Evolutionary conservation across 2,888 invertebrate genomes (phyloP).

Genomic region (Rhodophaea formosa): DNA sequence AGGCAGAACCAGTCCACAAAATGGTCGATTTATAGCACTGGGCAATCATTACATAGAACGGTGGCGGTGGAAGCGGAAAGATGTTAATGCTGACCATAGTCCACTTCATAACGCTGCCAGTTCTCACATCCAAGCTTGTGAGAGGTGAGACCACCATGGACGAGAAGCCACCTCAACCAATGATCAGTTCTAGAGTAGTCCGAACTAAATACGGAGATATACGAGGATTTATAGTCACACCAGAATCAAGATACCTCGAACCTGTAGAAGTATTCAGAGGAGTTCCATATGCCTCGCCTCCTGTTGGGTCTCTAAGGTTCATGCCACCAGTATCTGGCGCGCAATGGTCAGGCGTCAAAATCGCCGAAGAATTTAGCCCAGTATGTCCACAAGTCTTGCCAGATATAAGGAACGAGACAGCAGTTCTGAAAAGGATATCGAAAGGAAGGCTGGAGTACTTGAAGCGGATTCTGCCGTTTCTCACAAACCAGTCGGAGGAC

Average conservation of each 20-base stretch:
- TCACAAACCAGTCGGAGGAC: conserved; percentile 97
- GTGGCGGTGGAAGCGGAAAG: conserved; percentile 66
- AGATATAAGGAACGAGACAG: conserved; percentile 91
- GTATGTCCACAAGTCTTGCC: conserved; percentile 96
- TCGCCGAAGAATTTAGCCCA: conserved; percentile 92
- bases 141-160: conserved; percentile 76
- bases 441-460: conserved; percentile 93
- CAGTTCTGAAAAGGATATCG: conserved; percentile 91
- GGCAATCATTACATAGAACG: conserved; percentile 54
- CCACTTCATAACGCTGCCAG: conserved; percentile 76
- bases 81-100: conserved; percentile 71
- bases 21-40: conserved; percentile 75
- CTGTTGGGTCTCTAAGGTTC: conserved; percentile 92
- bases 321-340: conserved; percentile 98
- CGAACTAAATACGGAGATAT: conserved; percentile 94
- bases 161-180: conserved; percentile 65
- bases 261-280: conserved; percentile 96
- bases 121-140: conserved; percentile 66
- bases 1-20: conserved; percentile 44
- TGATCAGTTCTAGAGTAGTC: conserved; percentile 90
- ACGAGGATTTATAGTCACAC: conserved; percentile 90
- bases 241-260: conserved; percentile 90
- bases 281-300: conserved; percentile 96
- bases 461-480: conserved; percentile 91
- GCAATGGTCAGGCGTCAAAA: conserved; percentile 94